Evolutionary conservation across 2,888 invertebrate genomes (phyloP).

Genomic region (Gryllus longicercus): DNA sequence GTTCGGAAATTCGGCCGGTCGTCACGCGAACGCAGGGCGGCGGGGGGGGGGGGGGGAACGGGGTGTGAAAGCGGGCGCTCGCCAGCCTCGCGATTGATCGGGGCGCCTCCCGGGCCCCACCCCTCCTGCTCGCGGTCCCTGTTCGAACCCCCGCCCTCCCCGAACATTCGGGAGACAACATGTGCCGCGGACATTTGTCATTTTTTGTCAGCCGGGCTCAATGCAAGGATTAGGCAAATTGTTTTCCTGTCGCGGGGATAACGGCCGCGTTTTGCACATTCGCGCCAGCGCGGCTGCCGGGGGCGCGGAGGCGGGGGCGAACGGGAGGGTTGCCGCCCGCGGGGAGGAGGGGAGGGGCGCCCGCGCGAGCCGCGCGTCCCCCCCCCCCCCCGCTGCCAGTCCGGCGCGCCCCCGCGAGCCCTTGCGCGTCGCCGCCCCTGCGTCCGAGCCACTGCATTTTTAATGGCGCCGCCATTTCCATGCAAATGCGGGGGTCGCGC

Average conservation of each 20-base stretch:
- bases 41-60: background rate
- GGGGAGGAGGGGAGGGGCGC: too few species aligned
- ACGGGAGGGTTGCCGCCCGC: too few species aligned
- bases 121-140: background rate
- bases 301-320: too few species aligned
- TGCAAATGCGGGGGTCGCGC: too few species aligned
- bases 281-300: background rate
- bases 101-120: background rate
- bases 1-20: too few species aligned
- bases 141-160: background rate
- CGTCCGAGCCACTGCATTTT: too few species aligned
- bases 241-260: conserved; percentile 17
- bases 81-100: background rate
- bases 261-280: background rate
- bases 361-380: too few species aligned
- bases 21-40: too few species aligned
- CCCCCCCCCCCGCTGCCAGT: too few species aligned
- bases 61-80: background rate
- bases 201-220: conserved; percentile 17
- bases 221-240: conserved; percentile 17
- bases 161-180: conserved; percentile 4
- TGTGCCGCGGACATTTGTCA: conserved; percentile 1
- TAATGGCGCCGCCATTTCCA: too few species aligned
- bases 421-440: too few species aligned
- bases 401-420: too few species aligned